Conservation (phyloP, 2,113 vertebrate species). For the Cyprinodon tularosa region DNA sequence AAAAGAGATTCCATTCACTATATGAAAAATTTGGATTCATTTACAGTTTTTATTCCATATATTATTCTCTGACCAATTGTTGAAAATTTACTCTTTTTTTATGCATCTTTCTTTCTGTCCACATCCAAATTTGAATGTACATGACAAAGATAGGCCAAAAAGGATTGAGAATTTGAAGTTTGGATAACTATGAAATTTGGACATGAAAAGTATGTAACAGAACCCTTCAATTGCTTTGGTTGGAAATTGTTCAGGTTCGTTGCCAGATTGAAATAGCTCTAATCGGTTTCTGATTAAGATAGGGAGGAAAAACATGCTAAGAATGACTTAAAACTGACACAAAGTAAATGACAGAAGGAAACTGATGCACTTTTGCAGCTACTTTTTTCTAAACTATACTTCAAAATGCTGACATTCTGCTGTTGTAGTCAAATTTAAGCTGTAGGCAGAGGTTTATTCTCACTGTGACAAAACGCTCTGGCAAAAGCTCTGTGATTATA, state of each 20-base stretch:
- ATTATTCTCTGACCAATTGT: not conserved
- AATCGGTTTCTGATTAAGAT: slow-evolving; percentile 23
- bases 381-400: slow-evolving; percentile 46
- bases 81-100: not conserved
- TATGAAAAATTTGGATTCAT: too few relatives aligned
- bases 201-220: not conserved
- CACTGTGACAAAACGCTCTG: slow-evolving; percentile 26
- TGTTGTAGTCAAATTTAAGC: slow-evolving; percentile 34
- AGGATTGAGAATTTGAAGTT: not conserved
- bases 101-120: too few relatives aligned
- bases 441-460: slow-evolving; percentile 31
- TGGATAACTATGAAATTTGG: not conserved
- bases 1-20: too few relatives aligned
- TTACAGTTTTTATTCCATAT: not conserved
- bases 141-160: not conserved
- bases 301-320: not conserved
- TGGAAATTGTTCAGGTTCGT: not conserved
- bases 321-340: slow-evolving; percentile 35
- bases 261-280: slow-evolving; percentile 15
- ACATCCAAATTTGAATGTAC: not conserved
- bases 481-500: slow-evolving; percentile 17
- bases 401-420: slow-evolving; percentile 44
- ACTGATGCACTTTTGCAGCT: slow-evolving; percentile 35
- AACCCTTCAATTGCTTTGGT: slow-evolving; percentile 1
- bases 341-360: slow-evolving; percentile 13